Conservation (phyloP, 2,113 vertebrate species). For the Acanthisitta chloris region DNA sequence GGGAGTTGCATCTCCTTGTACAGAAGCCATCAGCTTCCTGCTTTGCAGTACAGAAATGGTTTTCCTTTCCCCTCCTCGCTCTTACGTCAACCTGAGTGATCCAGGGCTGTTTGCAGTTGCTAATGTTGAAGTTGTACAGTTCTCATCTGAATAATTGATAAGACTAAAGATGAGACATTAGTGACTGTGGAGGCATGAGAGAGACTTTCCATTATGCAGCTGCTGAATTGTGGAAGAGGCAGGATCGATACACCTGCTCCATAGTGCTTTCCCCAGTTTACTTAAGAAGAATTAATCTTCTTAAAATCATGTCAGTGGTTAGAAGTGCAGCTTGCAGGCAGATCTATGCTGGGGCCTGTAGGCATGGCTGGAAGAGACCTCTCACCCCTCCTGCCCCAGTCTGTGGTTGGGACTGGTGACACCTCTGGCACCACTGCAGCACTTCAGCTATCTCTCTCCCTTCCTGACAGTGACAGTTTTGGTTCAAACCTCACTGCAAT, state of each 20-base stretch:
- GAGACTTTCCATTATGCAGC: conserved; percentile 44
- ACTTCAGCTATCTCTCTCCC: not conserved
- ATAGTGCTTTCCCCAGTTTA: not conserved
- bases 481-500: not conserved
- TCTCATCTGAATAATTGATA: conserved; percentile 64
- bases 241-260: conserved; percentile 22
- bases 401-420: not conserved
- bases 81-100: not conserved
- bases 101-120: conserved; percentile 2
- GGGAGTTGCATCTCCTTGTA: not conserved
- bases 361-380: not conserved
- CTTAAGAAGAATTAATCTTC: conserved; percentile 12
- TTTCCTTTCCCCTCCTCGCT: not conserved
- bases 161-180: conserved; percentile 52
- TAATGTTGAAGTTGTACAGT: not conserved
- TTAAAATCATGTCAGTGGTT: not conserved
- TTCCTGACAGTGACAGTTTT: rapidly evolving
- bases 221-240: not conserved
- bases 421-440: not conserved
- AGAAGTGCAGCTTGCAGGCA: not conserved
- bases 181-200: conserved; percentile 12
- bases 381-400: not conserved
- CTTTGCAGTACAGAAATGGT: not conserved
- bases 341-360: rapidly evolving
- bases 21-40: not conserved